Percentiles rank a stretch among this genome's conserved stretches.
These are phyloP conservation scores for Stenotaenia linearis DNA, from an alignment of 2,888 invertebrate species.

Conservation along the genomic window DNA sequence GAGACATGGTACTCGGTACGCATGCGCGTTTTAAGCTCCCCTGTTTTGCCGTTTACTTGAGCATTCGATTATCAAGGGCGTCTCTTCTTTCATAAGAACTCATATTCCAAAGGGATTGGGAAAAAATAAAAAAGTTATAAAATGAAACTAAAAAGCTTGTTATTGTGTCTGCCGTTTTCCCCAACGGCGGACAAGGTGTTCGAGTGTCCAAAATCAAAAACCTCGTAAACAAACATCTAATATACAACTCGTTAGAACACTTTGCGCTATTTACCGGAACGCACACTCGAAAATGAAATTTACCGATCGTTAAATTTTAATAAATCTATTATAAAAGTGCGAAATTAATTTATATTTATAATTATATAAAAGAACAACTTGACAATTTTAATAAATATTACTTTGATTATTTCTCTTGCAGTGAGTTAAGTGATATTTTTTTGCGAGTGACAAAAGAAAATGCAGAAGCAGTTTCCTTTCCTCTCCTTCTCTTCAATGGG, in stretches of 20 bases:
- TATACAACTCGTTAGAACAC: no score
- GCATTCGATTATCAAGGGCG: background rate
- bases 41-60: background rate
- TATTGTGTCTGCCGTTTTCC: background rate
- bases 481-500: background rate
- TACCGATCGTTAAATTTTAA: no score
- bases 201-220: background rate
- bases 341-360: no score
- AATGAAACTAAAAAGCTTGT: background rate
- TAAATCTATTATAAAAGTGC: no score
- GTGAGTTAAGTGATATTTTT: no score
- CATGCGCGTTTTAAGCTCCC: background rate
- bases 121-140: background rate
- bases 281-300: no score
- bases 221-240: no score
- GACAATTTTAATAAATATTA: no score
- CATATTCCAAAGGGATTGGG: background rate
- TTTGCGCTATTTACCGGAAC: no score
- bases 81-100: background rate
- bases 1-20: background rate
- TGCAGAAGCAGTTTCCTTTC: background rate
- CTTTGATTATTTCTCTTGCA: no score
- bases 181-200: background rate
- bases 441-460: no score
- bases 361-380: no score